Base-by-base conservation (phyloP, 2,888 invertebrate genomes). In the Agonopterix arenella region DNA sequence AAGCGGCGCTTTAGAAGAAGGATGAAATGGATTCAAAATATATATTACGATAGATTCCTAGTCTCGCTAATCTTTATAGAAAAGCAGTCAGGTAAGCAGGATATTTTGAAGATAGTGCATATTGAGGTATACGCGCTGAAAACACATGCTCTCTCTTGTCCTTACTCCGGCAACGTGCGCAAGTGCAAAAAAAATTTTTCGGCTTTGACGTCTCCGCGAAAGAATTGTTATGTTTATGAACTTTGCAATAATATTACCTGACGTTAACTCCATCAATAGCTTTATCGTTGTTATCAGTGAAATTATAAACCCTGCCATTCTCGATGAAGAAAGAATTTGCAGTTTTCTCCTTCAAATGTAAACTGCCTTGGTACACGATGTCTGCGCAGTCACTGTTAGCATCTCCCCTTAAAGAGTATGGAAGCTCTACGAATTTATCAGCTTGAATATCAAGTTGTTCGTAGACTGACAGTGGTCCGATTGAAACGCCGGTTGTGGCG, bases 221-320 rank as follows among this genome's bases (percentile, higher is more conserved):
- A 28, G 28, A 28, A 28, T 28, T 28, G 4, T 28, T 28, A 28
- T 28, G 28, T 28, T 5, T 28, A 28, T 28, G 28, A 28, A 28
- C 28, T 28, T 28, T 28, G 5, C 5, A 28, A 28, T 28, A 28
- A 28, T 40, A n/a, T 69, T 66, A 86, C 88, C 88, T 84, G 40
- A 86, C 68, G 59, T 56, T 66, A 18, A 78, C 79, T 47, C 82
- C 78, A 49, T 84, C 83, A 11, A 84, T 77, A 4, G 81, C 76
- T 60, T 89, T 89, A n/a, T 85, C 78, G 51, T 79, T 84, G 53
- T 86, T 81, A 52, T 89, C 88, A 11, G 70, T 75, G 52, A 86
- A 88, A 52, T 72, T 69, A 16, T 60, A 62, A n/a, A 88, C 52
- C 36, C 67, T 71, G 8, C 60, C 55, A 41, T 59, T 61, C n/a